Percentiles rank a stretch among this genome's conserved stretches.
These are phyloP conservation scores for Clarias pachynema DNA, from an alignment of 2,797 vertebrate genomes.

Conservation along the genomic window DNA sequence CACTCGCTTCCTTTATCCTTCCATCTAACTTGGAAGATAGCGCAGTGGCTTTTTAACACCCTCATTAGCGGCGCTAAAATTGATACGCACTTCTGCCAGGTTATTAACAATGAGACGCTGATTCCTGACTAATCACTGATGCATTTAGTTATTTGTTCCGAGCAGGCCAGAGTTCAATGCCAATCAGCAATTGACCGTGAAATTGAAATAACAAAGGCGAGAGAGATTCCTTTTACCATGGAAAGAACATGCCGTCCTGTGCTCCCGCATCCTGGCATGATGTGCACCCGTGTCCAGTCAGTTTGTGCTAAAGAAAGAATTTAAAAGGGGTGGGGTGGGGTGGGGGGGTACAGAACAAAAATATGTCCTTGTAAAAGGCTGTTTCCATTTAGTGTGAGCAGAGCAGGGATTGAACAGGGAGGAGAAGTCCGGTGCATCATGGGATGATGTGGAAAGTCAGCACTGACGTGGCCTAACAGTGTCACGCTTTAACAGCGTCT, in stretches of 20 bases:
- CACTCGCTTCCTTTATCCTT: background rate
- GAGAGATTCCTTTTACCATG: background rate
- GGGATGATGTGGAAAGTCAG: constrained; percentile 21
- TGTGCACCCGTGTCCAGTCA: background rate
- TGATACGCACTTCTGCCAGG: background rate
- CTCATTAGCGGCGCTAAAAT: background rate
- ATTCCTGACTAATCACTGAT: background rate
- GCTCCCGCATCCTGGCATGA: background rate
- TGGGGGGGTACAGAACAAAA: background rate
- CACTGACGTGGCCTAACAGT: constrained; percentile 13
- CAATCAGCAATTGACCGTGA: constrained; percentile 2
- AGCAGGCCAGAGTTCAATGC: background rate
- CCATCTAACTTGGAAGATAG: background rate
- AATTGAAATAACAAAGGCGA: background rate
- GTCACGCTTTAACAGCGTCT: constrained; percentile 28
- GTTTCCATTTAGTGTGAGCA: constrained; percentile 8
- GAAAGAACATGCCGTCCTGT: background rate
- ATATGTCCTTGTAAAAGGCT: constrained; percentile 6
- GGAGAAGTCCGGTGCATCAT: background rate
- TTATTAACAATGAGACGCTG: background rate
- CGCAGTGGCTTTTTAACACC: background rate
- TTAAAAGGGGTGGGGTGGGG: background rate
- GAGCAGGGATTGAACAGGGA: background rate
- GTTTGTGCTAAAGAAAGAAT: background rate
- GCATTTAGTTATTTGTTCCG: background rate